phyloP scores from a whole-genome alignment of 2,113 vertebrate genomes.

The Mirounga angustirostris region DNA sequence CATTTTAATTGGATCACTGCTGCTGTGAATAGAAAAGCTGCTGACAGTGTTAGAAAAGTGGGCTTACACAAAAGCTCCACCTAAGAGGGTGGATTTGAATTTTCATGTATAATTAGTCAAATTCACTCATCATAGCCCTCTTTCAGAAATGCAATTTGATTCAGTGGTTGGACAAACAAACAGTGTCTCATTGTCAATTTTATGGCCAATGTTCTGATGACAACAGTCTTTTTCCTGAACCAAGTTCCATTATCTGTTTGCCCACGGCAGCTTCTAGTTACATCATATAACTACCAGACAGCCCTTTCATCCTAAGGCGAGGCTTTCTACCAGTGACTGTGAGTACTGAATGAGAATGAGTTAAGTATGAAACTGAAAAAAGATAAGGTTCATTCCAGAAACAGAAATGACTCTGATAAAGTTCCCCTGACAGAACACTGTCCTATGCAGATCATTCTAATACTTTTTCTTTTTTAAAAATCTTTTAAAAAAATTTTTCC shows the following conservation, averaged over 20 bases:
- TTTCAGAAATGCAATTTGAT: constrained; percentile 65
- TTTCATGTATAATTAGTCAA: constrained; percentile 72
- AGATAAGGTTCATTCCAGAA: neutral
- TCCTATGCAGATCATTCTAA: neutral
- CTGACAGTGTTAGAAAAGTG: constrained; percentile 77
- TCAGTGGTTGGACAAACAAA: constrained; percentile 47
- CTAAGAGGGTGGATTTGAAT: constrained; percentile 70
- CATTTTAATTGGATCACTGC: constrained; percentile 87
- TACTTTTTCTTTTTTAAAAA: neutral
- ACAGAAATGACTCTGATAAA: neutral
- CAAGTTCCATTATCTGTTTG: neutral
- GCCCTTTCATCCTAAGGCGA: neutral
- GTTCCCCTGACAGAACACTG: neutral
- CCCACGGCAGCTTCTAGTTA: neutral
- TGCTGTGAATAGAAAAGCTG: constrained; percentile 78
- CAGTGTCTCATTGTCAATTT: constrained; percentile 18
- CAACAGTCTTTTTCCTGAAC: constrained; percentile 48
- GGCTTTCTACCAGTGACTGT: neutral
- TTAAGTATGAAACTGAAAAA: constrained; percentile 48
- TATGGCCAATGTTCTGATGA: neutral
- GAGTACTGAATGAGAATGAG: constrained; percentile 10
- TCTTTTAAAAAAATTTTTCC: neutral
- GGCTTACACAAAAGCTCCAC: constrained; percentile 44
- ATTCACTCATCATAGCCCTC: neutral
- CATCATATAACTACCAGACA: neutral